Percentiles rank a stretch among this genome's conserved stretches.
phyloP scores from a whole-genome alignment of 2,888 invertebrate genomes.

The Dicyrtomina minuta region DNA sequence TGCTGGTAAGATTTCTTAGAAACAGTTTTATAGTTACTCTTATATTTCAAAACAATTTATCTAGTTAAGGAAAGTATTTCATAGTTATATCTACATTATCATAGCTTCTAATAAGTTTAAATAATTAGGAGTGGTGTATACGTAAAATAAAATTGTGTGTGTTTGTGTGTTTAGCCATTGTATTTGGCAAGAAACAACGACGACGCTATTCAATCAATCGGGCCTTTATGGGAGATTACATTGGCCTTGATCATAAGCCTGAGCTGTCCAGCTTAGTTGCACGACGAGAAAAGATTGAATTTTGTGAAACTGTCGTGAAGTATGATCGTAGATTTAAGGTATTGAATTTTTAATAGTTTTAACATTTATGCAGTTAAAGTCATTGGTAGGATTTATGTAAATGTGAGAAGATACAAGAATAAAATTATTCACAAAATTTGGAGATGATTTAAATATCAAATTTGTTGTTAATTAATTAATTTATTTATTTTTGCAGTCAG shows the following conservation, averaged over 20 bases:
- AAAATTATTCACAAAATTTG: neutral
- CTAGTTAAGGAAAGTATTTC: too few species aligned
- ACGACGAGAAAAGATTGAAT: conserved; percentile 66
- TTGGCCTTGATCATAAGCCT: conserved; percentile 66
- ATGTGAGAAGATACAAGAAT: too few species aligned
- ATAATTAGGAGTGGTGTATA: too few species aligned
- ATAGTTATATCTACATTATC: too few species aligned
- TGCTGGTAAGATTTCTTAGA: conserved; percentile 54
- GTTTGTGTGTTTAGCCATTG: conserved; percentile 53
- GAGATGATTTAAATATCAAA: neutral
- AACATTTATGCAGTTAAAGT: neutral
- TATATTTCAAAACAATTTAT: too few species aligned
- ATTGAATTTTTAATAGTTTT: conserved; percentile 21
- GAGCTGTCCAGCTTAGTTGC: conserved; percentile 63
- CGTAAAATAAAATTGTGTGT: too few species aligned
- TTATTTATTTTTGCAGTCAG: conserved; percentile 56
- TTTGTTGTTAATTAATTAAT: neutral
- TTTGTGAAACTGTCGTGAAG: conserved; percentile 67
- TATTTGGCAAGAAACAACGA: conserved; percentile 65
- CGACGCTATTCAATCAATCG: conserved; percentile 65
- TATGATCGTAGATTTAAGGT: conserved; percentile 69
- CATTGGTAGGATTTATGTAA: neutral
- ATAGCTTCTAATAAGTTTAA: too few species aligned
- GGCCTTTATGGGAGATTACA: conserved; percentile 69
- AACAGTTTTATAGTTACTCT: too few species aligned